phyloP scores from a whole-genome alignment of 2,113 vertebrate genomes.

The Alectura lathami region DNA sequence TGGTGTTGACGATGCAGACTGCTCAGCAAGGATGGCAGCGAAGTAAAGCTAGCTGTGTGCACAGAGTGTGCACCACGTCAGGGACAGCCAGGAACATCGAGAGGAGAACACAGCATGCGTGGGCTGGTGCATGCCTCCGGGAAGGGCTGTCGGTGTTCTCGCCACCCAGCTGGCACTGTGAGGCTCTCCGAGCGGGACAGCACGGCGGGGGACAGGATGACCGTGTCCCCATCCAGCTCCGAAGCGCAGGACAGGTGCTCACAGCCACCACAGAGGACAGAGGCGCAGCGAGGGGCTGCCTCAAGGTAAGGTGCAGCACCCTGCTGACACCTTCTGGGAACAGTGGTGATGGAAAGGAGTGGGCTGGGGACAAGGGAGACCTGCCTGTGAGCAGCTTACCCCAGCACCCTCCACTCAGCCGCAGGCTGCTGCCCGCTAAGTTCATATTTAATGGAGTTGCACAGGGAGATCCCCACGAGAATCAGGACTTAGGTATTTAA shows the following conservation, averaged over 20 bases:
- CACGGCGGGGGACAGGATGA: not conserved
- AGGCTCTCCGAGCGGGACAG: not conserved
- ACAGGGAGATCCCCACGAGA: not conserved
- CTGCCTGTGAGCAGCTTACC: not conserved
- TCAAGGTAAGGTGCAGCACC: not conserved
- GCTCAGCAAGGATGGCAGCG: not conserved
- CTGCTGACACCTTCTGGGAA: not conserved
- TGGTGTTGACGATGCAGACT: not conserved
- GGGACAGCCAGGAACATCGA: not conserved
- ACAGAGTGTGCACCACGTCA: rapidly evolving
- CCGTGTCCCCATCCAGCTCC: not conserved
- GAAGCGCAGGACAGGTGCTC: not conserved
- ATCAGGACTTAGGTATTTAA: not conserved
- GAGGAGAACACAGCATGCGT: slow-evolving; percentile 11
- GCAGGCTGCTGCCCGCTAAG: not conserved
- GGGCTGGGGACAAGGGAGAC: not conserved
- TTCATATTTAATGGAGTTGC: not conserved
- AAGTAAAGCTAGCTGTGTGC: not conserved
- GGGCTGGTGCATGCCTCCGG: not conserved
- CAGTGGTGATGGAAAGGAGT: not conserved
- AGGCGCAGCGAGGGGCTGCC: not conserved
- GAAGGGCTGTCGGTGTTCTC: slow-evolving; percentile 12
- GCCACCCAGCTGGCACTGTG: not conserved
- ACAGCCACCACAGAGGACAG: not conserved
- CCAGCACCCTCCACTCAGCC: not conserved